A percentile compares a stretch with the other conserved stretches of the same genome.
Evolutionary conservation across 2,113 vertebrate species (phyloP).

Genomic region (Leptobrachium leishanense): DNA sequence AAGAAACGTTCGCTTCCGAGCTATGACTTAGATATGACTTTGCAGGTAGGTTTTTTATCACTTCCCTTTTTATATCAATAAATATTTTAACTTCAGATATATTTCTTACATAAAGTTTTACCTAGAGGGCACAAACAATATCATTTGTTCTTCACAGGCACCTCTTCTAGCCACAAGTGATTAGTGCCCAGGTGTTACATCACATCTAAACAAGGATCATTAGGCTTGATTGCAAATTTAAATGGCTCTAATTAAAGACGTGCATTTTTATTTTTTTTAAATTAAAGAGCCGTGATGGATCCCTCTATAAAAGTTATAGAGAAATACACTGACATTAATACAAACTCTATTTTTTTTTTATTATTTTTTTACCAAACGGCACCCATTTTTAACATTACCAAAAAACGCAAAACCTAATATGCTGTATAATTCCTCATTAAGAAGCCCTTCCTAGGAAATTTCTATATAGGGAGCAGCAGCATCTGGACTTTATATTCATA

Average conservation of each 20-base stretch:
- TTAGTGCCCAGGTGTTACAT: conserved; percentile 61
- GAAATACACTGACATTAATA: conserved; percentile 70
- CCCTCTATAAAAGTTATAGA: conserved; percentile 60
- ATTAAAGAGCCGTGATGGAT: conserved; percentile 67
- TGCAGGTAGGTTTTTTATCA: conserved; percentile 12
- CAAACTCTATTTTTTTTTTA: conserved; percentile 55
- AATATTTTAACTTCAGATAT: conserved; percentile 12
- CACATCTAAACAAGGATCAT: conserved; percentile 73
- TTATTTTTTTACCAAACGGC: conserved; percentile 60
- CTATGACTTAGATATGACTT: conserved; percentile 18
- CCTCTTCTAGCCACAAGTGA: conserved; percentile 54
- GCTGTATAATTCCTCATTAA: conserved; percentile 18
- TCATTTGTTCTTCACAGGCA: not conserved
- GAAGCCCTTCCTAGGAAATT: not conserved
- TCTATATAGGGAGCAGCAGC: not conserved
- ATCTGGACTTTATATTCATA: conserved; percentile 11
- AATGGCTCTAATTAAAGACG: conserved; percentile 74
- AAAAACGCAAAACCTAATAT: not conserved
- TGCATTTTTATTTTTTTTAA: conserved; percentile 59
- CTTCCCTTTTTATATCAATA: not conserved
- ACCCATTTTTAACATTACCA: conserved; percentile 29
- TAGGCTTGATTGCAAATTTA: conserved; percentile 73
- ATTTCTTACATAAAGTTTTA: not conserved
- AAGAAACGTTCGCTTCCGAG: conserved; percentile 10
- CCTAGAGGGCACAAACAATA: conserved; percentile 10